Percentiles rank a stretch among this genome's conserved stretches.
Evolutionary conservation across 2,797 vertebrate species (phyloP).

Genomic region (Takifugu rubripes): DNA sequence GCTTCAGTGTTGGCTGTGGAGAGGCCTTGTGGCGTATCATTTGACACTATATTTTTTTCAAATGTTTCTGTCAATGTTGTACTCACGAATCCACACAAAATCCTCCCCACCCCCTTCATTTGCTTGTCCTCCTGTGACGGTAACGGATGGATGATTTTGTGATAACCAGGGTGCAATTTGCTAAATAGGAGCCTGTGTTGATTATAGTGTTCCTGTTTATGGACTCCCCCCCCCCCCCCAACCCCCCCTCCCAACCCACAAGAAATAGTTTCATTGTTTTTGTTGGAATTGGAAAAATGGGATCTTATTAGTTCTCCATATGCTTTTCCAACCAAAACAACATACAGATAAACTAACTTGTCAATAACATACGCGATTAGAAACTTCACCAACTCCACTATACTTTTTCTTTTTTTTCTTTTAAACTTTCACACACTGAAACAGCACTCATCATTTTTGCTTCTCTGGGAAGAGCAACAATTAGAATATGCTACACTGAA

Average conservation of each 20-base stretch:
- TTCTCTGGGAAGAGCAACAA: background rate
- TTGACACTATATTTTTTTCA: constrained; percentile 51
- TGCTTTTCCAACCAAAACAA: too few relatives aligned
- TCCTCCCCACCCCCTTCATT: constrained; percentile 13
- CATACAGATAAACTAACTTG: too few relatives aligned
- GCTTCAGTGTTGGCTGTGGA: constrained; percentile 48
- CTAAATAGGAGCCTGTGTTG: background rate
- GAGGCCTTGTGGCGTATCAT: constrained; percentile 23
- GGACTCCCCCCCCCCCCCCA: background rate
- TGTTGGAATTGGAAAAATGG: too few relatives aligned
- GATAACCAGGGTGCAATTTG: constrained; percentile 44
- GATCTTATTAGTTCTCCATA: too few relatives aligned
- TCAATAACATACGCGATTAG: too few relatives aligned
- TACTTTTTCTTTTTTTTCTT: too few relatives aligned
- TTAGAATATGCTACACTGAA: constrained; percentile 7
- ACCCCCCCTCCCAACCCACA: constrained; percentile 8
- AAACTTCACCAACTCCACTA: too few relatives aligned
- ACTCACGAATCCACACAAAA: constrained; percentile 14
- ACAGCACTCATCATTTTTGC: background rate
- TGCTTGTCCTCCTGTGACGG: constrained; percentile 27
- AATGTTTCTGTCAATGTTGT: constrained; percentile 17
- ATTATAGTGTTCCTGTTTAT: constrained; percentile 9
- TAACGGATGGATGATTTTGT: constrained; percentile 19
- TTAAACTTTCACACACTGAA: too few relatives aligned
- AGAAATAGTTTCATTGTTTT: too few relatives aligned